Base-by-base conservation (phyloP, 2,888 invertebrate species). In the Clitarchus hookeri region DNA sequence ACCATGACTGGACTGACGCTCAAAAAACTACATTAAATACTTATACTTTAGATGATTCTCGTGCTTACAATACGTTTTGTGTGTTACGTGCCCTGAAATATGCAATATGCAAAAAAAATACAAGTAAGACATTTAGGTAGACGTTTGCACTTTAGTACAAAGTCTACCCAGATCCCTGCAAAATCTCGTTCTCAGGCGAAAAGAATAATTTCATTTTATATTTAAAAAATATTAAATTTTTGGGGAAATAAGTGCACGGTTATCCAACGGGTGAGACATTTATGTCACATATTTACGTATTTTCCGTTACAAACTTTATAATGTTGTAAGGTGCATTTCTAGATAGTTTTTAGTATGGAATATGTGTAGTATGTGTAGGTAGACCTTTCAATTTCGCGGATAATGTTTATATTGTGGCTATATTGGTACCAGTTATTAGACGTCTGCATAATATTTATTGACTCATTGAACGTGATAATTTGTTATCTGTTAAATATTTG, bases 271-370 rank as follows among this genome's bases (percentile, higher is more conserved):
- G n/a, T 65, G 65, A n/a, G 65, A 65, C 65, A 23, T 16, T 65
- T 23, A n/a, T n/a, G 19, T 65, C 19, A n/a, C n/a, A 8, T 65
- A 65, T 65, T 65, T 65, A 23, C 16, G 11, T 65, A 16, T 9
- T 16, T 82, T 82, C 8, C 4, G 44, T 82, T 82, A 36, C 6
- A 82, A 82, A 82, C 8, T 77, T 85, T 83, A 78, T 84, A 83
- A 65, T 85, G 85, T 86, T 85, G 85, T 85, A 85, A 87, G 87
- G 80, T 77, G 84, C 84, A 85, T 86, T 86, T 87, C 79, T 87
- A 88, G 87, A 85, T 87, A 87, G 87, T 87, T 88, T 88, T 85
- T 82, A 82, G 82, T 82, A 82, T 26, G 27, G 27, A 88, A 86
- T 86, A 87, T 36, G 44, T 82, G 85, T 65, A 87, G 65, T 84